Percentiles rank a stretch among this genome's conserved stretches.
Conservation (phyloP, 2,888 invertebrate species). For the Conchocele bisecta region DNA sequence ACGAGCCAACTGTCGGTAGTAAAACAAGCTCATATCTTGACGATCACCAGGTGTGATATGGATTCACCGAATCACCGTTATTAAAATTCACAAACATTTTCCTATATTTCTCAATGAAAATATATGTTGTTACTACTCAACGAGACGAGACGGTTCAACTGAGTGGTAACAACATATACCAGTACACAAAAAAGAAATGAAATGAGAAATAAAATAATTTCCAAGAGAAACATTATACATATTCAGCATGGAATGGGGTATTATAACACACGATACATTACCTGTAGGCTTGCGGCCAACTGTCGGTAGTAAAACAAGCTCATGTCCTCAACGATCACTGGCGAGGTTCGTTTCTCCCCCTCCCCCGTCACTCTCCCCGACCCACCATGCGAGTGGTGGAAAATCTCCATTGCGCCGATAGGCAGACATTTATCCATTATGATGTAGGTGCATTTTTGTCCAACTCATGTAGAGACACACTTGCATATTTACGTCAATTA, state of each 20-base stretch:
- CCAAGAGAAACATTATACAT: no score
- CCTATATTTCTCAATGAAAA: no score
- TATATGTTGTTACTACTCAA: no score
- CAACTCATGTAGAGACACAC: not conserved
- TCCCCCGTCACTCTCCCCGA: slow-evolving; percentile 51
- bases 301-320: slow-evolving; percentile 77
- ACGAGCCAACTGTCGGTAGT: slow-evolving; percentile 77
- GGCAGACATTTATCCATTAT: slow-evolving; percentile 71
- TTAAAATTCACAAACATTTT: no score
- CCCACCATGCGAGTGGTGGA: slow-evolving; percentile 47
- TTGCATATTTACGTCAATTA: not conserved
- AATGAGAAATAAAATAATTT: no score
- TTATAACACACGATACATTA: no score
- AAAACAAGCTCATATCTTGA: slow-evolving; percentile 78
- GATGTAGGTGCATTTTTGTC: no score
- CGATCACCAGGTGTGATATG: slow-evolving; percentile 68
- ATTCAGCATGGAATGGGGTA: no score
- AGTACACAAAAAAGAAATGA: no score
- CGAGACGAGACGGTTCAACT: no score
- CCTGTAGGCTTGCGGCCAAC: slow-evolving; percentile 75
- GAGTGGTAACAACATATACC: no score
- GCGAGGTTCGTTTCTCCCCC: slow-evolving; percentile 55
- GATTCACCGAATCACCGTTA: slow-evolving; percentile 44
- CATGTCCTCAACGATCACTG: slow-evolving; percentile 77
- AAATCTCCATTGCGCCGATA: slow-evolving; percentile 57